Conservation (phyloP, 2,888 invertebrate species). For the Xanthia icteritia region DNA sequence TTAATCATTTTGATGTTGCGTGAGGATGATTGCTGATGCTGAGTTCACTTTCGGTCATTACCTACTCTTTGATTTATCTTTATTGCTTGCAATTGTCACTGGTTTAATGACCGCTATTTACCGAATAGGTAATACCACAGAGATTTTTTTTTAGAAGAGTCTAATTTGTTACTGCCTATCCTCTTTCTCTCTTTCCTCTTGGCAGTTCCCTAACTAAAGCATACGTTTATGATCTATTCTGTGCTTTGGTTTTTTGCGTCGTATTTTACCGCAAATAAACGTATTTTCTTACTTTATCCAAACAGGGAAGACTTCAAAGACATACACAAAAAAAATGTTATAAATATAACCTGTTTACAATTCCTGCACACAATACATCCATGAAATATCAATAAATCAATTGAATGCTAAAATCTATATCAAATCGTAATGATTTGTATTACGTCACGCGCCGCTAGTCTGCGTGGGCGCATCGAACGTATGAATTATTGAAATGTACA, state of each 20-base stretch:
- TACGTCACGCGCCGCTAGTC: slow-evolving; percentile 42
- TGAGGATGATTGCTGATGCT: slow-evolving; percentile 6
- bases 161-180: background rate
- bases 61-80: background rate
- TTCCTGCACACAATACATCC: slow-evolving; percentile 4
- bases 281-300: background rate
- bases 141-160: too few species aligned
- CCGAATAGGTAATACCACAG: background rate
- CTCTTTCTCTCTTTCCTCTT: background rate
- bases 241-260: background rate
- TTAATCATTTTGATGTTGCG: slow-evolving; percentile 18
- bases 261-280: too few species aligned
- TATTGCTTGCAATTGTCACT: too few species aligned
- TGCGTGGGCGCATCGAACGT: slow-evolving; percentile 48
- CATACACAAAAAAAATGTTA: background rate
- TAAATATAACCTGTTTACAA: background rate
- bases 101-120: background rate
- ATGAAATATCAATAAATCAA: slow-evolving; percentile 22
- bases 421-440: slow-evolving; percentile 29
- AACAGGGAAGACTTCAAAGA: background rate
- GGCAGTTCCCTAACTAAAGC: background rate
- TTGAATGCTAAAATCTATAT: slow-evolving; percentile 46
- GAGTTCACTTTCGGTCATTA: slow-evolving; percentile 29
- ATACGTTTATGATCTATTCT: too few species aligned
- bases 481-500: slow-evolving; percentile 58